Evolutionary conservation across 1,140 invertebrate species (phyloP).

Genomic region (Drosophila persimilis): DNA sequence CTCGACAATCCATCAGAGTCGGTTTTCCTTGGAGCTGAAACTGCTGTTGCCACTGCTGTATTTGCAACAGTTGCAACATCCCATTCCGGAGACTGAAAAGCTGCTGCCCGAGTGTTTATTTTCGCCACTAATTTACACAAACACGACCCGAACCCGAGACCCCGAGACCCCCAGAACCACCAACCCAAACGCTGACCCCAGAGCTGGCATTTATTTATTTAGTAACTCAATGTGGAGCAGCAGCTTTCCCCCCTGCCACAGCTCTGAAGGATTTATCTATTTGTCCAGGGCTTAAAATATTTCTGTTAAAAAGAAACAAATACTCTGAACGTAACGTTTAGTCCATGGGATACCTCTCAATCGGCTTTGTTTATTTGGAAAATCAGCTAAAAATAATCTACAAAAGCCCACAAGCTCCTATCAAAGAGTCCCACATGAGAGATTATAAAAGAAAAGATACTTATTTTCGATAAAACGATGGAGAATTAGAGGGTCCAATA

Average conservation of each 20-base stretch:
- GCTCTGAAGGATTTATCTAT: conserved; percentile 51
- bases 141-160: conserved; percentile 30
- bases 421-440: no score
- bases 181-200: conserved; percentile 5
- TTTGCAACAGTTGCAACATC: background rate
- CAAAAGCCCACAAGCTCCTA: no score
- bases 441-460: background rate
- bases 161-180: no score
- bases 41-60: conserved; percentile 18
- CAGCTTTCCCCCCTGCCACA: conserved; percentile 9
- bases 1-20: conserved; percentile 37
- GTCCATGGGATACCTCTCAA: no score
- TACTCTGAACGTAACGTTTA: background rate
- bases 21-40: conserved; percentile 2
- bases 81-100: conserved; percentile 1
- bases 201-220: conserved; percentile 57
- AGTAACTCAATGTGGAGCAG: conserved; percentile 51
- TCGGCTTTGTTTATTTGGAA: background rate
- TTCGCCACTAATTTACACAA: conserved; percentile 52
- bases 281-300: conserved; percentile 40
- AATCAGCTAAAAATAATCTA: conserved; percentile 19
- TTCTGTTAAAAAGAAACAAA: conserved; percentile 20
- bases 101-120: conserved; percentile 42
- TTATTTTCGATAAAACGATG: no score
- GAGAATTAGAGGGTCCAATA: no score